A percentile compares a stretch with the other conserved stretches of the same genome.
Conservation (phyloP, 2,888 invertebrate genomes). For the Tethea ocularis region DNA sequence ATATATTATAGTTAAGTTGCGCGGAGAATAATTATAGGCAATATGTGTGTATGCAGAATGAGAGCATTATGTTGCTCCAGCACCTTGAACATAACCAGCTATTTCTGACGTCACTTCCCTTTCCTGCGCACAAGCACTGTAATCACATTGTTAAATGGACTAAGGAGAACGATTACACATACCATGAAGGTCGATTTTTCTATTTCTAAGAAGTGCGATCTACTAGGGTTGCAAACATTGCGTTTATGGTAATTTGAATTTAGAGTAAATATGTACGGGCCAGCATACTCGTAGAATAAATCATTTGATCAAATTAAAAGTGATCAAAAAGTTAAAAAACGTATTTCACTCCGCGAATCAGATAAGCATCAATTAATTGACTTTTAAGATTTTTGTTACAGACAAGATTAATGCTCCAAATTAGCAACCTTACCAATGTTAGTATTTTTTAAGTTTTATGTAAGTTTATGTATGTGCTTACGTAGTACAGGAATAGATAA, state of each 20-base stretch:
- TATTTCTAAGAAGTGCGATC: conserved; percentile 13
- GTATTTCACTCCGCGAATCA: conserved; percentile 5
- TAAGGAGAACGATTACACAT: conserved; percentile 42
- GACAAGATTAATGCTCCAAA: neutral
- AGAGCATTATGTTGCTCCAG: conserved; percentile 42
- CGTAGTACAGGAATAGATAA: conserved; percentile 17
- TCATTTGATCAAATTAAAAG: neutral
- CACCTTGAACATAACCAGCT: conserved; percentile 61
- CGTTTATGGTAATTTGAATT: neutral
- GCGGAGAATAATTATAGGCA: conserved; percentile 25
- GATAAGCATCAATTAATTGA: neutral
- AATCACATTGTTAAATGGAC: conserved; percentile 56
- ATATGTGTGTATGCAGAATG: conserved; percentile 38
- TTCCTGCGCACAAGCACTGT: conserved; percentile 57
- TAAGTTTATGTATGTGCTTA: conserved; percentile 24
- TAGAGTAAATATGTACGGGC: too few relatives aligned
- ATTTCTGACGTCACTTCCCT: conserved; percentile 65
- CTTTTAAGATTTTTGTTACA: neutral
- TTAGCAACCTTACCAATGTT: neutral
- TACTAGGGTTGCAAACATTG: neutral
- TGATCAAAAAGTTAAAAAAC: neutral
- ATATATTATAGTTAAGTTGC: neutral
- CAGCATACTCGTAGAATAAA: neutral
- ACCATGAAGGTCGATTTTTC: conserved; percentile 62
- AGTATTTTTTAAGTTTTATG: conserved; percentile 11